These are phyloP conservation scores for Phalacrocorax pelagicus DNA, from an alignment of 2,113 vertebrate genomes.

Conservation along the genomic window DNA sequence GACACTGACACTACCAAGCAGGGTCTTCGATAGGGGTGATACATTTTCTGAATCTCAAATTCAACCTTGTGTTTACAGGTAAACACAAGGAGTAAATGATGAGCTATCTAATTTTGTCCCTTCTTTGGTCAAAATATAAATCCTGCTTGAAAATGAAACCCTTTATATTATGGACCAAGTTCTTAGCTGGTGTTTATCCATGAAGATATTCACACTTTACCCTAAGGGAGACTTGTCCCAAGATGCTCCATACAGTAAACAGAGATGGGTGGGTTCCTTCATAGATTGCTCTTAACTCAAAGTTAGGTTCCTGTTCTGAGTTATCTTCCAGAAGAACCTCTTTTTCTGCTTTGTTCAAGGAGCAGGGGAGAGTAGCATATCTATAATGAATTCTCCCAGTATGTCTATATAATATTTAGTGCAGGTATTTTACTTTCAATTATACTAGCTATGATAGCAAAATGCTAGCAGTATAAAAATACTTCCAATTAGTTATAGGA, in stretches of 20 bases:
- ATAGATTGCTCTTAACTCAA: background rate
- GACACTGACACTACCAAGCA: background rate
- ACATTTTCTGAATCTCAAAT: background rate
- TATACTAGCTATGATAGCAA: background rate
- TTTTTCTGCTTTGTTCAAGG: background rate
- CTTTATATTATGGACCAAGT: background rate
- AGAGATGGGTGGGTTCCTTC: background rate
- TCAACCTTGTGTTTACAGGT: background rate
- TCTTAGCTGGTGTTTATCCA: background rate
- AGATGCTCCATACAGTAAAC: background rate
- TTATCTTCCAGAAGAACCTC: background rate
- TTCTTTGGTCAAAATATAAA: background rate
- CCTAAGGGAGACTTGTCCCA: background rate
- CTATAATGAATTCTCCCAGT: background rate
- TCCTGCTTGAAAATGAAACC: too few relatives aligned
- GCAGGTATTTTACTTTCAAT: background rate
- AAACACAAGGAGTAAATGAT: background rate
- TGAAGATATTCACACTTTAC: background rate
- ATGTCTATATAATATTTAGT: background rate
- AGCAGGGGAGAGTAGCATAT: background rate
- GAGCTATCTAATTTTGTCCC: background rate
- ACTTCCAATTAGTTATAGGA: background rate
- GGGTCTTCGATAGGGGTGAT: background rate
- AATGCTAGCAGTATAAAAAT: background rate
- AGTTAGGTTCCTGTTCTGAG: background rate